A percentile compares a stretch with the other conserved stretches of the same genome.
phyloP scores from a whole-genome alignment of 92 coral and sea anemone genomes.

The Porites divaricata region DNA sequence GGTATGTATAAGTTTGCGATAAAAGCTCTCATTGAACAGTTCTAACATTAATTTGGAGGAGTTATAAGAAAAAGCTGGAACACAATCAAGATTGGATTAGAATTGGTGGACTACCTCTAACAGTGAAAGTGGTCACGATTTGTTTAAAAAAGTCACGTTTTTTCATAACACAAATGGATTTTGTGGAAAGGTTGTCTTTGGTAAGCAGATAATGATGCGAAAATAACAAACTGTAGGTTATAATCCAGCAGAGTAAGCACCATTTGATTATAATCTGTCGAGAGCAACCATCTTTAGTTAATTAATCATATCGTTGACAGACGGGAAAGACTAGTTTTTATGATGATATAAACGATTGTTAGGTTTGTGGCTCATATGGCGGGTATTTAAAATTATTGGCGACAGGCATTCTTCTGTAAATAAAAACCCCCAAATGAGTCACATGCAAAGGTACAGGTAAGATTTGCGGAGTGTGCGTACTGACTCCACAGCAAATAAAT shows the following conservation, averaged over 20 bases:
- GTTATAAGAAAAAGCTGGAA: no score
- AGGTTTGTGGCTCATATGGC: not conserved
- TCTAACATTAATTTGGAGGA: no score
- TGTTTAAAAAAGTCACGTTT: no score
- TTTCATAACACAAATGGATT: no score
- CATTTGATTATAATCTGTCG: not conserved
- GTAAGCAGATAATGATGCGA: no score
- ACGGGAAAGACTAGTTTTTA: not conserved
- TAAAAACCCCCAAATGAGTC: not conserved
- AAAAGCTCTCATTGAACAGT: not conserved
- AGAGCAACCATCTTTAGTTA: not conserved
- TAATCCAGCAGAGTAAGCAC: no score
- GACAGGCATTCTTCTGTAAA: not conserved
- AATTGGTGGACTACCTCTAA: no score
- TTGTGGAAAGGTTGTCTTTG: no score
- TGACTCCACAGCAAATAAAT: no score
- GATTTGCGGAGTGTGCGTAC: not conserved
- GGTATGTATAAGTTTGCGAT: not conserved
- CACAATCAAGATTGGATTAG: no score
- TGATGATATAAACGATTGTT: not conserved
- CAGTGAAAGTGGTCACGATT: no score
- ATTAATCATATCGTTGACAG: not conserved
- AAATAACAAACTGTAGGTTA: no score
- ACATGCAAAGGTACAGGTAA: not conserved
- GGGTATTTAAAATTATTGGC: slow-evolving; percentile 12